Conservation (phyloP, 2,888 invertebrate genomes). For the Pollenia griseotomentosa region DNA sequence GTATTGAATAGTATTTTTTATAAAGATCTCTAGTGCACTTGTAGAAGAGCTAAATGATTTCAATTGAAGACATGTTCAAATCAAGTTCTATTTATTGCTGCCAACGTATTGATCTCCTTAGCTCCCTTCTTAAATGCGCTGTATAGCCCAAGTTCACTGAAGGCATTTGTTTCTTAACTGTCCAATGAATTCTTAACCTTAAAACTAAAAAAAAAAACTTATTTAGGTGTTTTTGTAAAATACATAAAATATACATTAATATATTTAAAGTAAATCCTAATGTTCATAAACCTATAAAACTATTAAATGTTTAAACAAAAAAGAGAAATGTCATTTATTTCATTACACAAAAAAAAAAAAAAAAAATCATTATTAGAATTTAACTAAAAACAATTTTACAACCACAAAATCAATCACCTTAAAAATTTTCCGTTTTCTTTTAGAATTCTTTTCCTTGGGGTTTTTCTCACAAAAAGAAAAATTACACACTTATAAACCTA, state of each 20-base stretch:
- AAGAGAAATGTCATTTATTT: slow-evolving; percentile 28
- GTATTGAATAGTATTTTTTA: no score
- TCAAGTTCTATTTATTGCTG: slow-evolving; percentile 30
- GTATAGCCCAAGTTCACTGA: background rate
- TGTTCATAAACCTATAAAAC: slow-evolving; percentile 43
- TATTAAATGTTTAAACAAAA: slow-evolving; percentile 60
- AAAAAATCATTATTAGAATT: slow-evolving; percentile 38
- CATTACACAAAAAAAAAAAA: slow-evolving; percentile 22
- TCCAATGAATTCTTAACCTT: slow-evolving; percentile 4
- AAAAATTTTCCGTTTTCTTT: slow-evolving; percentile 27
- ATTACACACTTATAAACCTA: slow-evolving; percentile 30
- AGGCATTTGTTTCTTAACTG: slow-evolving; percentile 31
- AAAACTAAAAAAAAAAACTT: slow-evolving; percentile 17
- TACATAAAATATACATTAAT: slow-evolving; percentile 24
- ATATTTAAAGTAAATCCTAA: slow-evolving; percentile 3
- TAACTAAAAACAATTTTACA: slow-evolving; percentile 18
- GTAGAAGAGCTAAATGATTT: background rate
- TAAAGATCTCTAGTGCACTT: background rate
- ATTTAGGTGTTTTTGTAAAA: slow-evolving; percentile 48
- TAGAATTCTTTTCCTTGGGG: slow-evolving; percentile 25
- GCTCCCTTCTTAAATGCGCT: background rate
- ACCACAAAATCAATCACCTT: slow-evolving; percentile 40
- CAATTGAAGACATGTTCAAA: background rate
- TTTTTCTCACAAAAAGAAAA: slow-evolving; percentile 19
- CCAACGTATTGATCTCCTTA: background rate